Evolutionary conservation across 2,797 vertebrate genomes (phyloP).

Genomic region (Galagoides demidoff): DNA sequence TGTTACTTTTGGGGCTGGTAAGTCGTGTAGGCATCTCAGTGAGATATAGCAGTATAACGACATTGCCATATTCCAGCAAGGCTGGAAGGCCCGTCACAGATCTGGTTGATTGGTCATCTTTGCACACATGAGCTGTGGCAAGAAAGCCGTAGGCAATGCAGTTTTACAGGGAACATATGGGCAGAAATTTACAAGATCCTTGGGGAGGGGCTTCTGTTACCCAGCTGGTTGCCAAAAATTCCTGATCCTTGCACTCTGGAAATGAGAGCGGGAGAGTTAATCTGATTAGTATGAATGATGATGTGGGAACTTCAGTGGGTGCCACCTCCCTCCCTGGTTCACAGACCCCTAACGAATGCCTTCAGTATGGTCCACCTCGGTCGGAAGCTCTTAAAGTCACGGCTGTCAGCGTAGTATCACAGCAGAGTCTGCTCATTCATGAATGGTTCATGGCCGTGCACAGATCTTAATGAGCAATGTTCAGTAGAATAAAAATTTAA

Average conservation of each 20-base stretch:
- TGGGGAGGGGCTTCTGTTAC: slow-evolving; percentile 65
- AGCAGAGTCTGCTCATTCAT: background rate
- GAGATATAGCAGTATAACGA: background rate
- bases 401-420: background rate
- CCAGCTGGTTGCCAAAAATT: slow-evolving; percentile 61
- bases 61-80: background rate
- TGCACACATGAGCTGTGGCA: background rate
- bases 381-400: background rate
- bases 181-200: slow-evolving; percentile 59
- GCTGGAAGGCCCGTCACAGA: slow-evolving; percentile 1
- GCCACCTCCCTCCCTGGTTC: background rate
- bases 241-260: slow-evolving; percentile 53
- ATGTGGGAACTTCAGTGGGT: slow-evolving; percentile 13
- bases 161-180: slow-evolving; percentile 43
- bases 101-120: slow-evolving; percentile 12
- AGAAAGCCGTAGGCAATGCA: slow-evolving; percentile 32
- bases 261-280: slow-evolving; percentile 66
- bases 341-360: background rate
- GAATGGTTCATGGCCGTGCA: background rate
- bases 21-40: background rate
- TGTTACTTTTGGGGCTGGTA: background rate
- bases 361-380: background rate
- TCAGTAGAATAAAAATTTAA: background rate
- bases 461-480: background rate
- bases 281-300: slow-evolving; percentile 74